phyloP scores from a whole-genome alignment of 2,888 invertebrate genomes.

The Drosophila picticornis region DNA sequence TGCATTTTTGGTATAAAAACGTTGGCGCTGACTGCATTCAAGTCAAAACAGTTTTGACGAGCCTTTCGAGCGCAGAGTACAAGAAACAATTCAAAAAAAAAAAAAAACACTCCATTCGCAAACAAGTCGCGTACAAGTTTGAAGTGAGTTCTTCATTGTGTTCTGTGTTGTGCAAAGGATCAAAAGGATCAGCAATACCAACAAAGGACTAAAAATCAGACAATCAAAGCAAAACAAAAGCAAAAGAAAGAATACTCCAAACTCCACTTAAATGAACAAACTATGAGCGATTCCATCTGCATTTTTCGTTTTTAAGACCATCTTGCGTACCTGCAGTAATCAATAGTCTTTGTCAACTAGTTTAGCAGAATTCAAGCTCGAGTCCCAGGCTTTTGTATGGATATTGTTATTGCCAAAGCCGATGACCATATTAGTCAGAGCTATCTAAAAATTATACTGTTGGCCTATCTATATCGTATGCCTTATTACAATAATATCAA shows the following conservation, averaged over 20 bases:
- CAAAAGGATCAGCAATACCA: slow-evolving; percentile 13
- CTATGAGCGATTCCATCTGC: background rate
- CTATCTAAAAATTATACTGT: background rate
- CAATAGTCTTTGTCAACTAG: background rate
- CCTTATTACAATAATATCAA: background rate
- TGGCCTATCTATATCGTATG: background rate
- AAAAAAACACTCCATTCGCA: slow-evolving; percentile 25
- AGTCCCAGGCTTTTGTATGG: background rate
- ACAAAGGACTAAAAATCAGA: background rate
- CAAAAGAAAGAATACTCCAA: background rate
- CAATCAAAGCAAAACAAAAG: background rate
- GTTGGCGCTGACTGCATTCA: slow-evolving; percentile 67
- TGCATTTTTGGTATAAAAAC: slow-evolving; percentile 82
- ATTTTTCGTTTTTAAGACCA: background rate
- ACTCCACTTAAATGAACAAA: background rate
- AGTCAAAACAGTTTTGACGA: slow-evolving; percentile 82
- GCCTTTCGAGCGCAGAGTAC: slow-evolving; percentile 77
- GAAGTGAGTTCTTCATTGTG: slow-evolving; percentile 56
- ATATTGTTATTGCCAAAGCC: background rate
- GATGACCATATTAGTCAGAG: background rate
- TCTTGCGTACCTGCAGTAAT: background rate
- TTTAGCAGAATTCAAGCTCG: background rate
- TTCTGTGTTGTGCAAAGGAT: slow-evolving; percentile 26
- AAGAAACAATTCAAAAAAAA: background rate
- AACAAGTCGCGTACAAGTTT: slow-evolving; percentile 61